Evolutionary conservation across 2,113 vertebrate species (phyloP), one percentile per base, ranked within the genome.

Genomic region (Hoplias malabaricus): DNA sequence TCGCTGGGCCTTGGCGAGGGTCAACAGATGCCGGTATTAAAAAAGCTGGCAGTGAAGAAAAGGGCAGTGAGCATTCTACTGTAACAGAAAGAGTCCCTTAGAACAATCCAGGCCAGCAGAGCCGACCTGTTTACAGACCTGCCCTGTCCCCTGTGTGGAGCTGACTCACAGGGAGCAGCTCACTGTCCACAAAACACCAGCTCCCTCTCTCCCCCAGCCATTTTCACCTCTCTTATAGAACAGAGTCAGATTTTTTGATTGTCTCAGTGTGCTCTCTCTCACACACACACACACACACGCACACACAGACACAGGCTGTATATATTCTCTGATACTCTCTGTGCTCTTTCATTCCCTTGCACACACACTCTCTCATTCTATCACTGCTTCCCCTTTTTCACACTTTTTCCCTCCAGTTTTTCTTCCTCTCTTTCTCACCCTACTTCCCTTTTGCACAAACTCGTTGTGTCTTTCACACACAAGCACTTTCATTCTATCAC

Each of bases 71-170:
- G n/a, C 21, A 40, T 38, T 67, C 25, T 5, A 13, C 70, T 16
- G 5, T 69, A 56, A 56, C 74, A 77, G 46, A 75, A 61, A 7
- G 33, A 66, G 48, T 72, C 25, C 74, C 54, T 69, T 38, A 27
- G 54, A 63, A 67, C 68, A 73, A 75, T 48, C 50, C 43, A 8
- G 54, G 43, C 68, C 72, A 75, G 72, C 54, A 63, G 82, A 36
- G 46, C 74, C 66, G 9, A 42, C 40, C 27, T 80, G 78, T 80
- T 83, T 83, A 80, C 69, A 43, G 50, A 80, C 34, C 53, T 34
- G 63, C n/a, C 42, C 34, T 63, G 36, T 62, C 57, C 54, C 75
- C 27, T 27, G 56, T 77, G 69, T 73, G 48, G 53, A 6, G 9
- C 65, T 77, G 54, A 77, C 50, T 73, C 25, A 62, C 13, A 27